Base-by-base conservation (phyloP, 2,888 invertebrate species). In the Ormyrus labotus region DNA sequence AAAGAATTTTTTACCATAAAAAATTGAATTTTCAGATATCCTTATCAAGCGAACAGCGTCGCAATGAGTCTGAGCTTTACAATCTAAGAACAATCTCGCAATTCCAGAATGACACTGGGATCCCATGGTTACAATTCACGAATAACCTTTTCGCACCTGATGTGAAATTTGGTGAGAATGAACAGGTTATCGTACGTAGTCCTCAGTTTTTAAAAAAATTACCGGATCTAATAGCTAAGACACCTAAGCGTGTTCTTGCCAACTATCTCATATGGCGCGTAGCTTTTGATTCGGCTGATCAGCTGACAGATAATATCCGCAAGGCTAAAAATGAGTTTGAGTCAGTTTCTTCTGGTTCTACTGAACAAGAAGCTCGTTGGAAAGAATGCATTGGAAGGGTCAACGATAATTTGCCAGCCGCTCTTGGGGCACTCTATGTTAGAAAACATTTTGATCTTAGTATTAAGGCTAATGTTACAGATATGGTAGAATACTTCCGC, bases 31-130 rank as follows among this genome's bases (percentile, higher is more conserved):
- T 47, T 1, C 50, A 88, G 87, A 87, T 87, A 50, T 87, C 87
- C 9, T 78, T 87, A 68, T 96, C 97, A 5, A 94, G 95, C 85
- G 98, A 98, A 89, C 96, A 98, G 91, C 94, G 98, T 69, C 94
- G 98, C 83, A 97, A 98, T 89, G 96, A 96, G 7, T 95, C 96
- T 6, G 95, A 95, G 84, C 92, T 98, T 10, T 98, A 98, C 92
- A 97, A 98, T 87, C 96, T 97, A 6, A 96, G 97, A 94, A 95
- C 95, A 0, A 92, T 98, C 34, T 91, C 91, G 0, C 93, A 98
- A 85, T 90, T 98, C 60, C 94, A 96, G 88, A 94, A 94, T 85
- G 97, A 95, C 91, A 94, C 95, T 0, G 94, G 93, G 86, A 93
- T 96, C 74, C 95, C 95, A 2, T 97, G 97, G 97, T 88, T 94